These are phyloP conservation scores for Sialia sialis DNA, from an alignment of 2,113 vertebrate genomes.

Conservation along the genomic window DNA sequence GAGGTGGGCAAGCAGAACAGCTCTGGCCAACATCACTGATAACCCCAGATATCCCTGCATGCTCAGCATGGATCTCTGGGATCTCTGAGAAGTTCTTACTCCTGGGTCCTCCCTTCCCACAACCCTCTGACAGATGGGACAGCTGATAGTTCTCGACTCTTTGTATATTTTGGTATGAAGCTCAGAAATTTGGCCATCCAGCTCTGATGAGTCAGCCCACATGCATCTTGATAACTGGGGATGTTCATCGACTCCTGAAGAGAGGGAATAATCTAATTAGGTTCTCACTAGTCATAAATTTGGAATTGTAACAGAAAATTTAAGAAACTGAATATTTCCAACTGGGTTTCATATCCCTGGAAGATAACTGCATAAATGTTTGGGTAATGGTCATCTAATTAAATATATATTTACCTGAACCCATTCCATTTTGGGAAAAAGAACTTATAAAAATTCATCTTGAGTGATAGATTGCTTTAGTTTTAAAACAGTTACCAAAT, in stretches of 20 bases:
- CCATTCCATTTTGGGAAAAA: background rate
- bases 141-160: background rate
- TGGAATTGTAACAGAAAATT: background rate
- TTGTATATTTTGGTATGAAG: background rate
- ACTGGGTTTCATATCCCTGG: background rate
- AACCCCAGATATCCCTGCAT: rapidly evolving
- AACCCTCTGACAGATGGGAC: background rate
- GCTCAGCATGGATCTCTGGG: background rate
- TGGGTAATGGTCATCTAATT: background rate
- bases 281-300: background rate
- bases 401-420: background rate
- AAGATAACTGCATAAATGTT: background rate
- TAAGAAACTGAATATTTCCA: background rate
- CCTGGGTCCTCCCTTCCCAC: background rate
- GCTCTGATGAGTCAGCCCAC: background rate
- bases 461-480: background rate
- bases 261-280: constrained; percentile 15
- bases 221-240: background rate
- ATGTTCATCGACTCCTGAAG: background rate
- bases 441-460: background rate
- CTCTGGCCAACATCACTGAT: background rate
- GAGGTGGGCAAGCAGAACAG: background rate
- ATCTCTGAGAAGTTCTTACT: background rate
- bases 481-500: background rate
- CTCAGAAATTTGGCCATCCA: background rate